Conservation (phyloP, 1,140 invertebrate species). For the Aradophagus sp. region DNA sequence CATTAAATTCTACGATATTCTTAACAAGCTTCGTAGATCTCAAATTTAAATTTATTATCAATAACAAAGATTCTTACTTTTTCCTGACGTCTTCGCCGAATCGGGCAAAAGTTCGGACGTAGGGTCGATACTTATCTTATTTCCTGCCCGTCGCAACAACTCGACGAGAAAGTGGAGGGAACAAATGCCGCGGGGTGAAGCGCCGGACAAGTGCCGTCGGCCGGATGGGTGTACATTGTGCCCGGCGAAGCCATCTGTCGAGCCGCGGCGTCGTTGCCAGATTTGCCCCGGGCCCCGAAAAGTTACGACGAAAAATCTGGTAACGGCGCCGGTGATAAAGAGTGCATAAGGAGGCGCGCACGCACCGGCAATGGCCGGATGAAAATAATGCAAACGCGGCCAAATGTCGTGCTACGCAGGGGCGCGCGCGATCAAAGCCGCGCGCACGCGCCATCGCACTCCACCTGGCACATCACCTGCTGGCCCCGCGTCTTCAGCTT, state of each 20-base stretch:
- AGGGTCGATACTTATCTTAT: slow-evolving; percentile 47
- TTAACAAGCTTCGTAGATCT: too few relatives aligned
- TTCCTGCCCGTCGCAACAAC: slow-evolving; percentile 26
- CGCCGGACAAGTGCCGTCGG: slow-evolving; percentile 48
- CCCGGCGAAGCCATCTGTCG: slow-evolving; percentile 61
- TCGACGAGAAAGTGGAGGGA: slow-evolving; percentile 34
- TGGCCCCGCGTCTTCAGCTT: slow-evolving; percentile 69
- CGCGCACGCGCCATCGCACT: slow-evolving; percentile 72
- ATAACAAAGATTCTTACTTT: slow-evolving; percentile 18
- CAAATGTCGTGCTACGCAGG: slow-evolving; percentile 48
- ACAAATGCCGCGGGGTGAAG: slow-evolving; percentile 52
- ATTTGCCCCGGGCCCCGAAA: slow-evolving; percentile 39
- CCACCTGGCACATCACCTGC: slow-evolving; percentile 76
- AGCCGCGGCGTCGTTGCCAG: slow-evolving; percentile 40
- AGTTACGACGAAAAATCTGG: slow-evolving; percentile 17
- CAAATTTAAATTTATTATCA: slow-evolving; percentile 23
- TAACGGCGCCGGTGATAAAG: too few relatives aligned
- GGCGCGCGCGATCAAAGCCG: slow-evolving; percentile 71
- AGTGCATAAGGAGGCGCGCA: too few relatives aligned
- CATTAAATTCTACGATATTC: too few relatives aligned
- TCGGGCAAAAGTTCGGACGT: slow-evolving; percentile 16
- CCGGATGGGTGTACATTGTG: slow-evolving; percentile 36
- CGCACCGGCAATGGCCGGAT: too few relatives aligned
- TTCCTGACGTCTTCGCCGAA: slow-evolving; percentile 20
- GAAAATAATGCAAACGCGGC: slow-evolving; percentile 55